These are phyloP conservation scores for Hymenopus coronatus DNA, from an alignment of 2,888 invertebrate species.

Conservation along the genomic window DNA sequence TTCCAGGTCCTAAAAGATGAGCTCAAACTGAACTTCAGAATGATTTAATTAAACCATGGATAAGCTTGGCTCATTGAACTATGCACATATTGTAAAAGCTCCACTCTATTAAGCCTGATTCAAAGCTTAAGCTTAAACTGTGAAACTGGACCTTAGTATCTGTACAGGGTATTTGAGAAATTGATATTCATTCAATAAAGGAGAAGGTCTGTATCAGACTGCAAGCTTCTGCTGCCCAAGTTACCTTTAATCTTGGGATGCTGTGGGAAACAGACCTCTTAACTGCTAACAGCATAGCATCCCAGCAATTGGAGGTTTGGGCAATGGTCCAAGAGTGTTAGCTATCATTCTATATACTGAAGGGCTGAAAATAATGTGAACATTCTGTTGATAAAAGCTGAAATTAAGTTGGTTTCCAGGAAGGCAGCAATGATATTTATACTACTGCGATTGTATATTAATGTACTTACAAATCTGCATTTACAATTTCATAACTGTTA, in stretches of 20 bases:
- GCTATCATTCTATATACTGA: not conserved
- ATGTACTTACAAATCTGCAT: conserved; percentile 1
- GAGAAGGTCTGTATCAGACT: not conserved
- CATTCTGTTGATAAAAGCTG: not conserved
- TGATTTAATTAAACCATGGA: too few species aligned
- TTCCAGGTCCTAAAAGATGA: too few species aligned
- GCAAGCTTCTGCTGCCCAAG: not conserved
- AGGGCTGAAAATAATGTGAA: not conserved
- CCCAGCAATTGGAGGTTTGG: not conserved
- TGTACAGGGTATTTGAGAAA: not conserved
- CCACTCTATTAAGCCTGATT: too few species aligned
- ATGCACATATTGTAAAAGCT: too few species aligned
- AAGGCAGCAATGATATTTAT: not conserved
- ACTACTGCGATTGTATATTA: not conserved
- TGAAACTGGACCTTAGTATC: not conserved
- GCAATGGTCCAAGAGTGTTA: not conserved
- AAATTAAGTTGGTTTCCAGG: not conserved
- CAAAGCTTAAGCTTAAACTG: too few species aligned
- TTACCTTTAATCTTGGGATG: not conserved
- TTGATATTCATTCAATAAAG: not conserved
- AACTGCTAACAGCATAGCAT: not conserved
- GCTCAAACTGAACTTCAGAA: too few species aligned
- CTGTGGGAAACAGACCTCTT: not conserved
- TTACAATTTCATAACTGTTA: not conserved
- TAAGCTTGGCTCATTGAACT: too few species aligned